A percentile compares a stretch with the other conserved stretches of the same genome.
Evolutionary conservation across 2,888 invertebrate genomes (phyloP).

Genomic region (Chesias legatella): DNA sequence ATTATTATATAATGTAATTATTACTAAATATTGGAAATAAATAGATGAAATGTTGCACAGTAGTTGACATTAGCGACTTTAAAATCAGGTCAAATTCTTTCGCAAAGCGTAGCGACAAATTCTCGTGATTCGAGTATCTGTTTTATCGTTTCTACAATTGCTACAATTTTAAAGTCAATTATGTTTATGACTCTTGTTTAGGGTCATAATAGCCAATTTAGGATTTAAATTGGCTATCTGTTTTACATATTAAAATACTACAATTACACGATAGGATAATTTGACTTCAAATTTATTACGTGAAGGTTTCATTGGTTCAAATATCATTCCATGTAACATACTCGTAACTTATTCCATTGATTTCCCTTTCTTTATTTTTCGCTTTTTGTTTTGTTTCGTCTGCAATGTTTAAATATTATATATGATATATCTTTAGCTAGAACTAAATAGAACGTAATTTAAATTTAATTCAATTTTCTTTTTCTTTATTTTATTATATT

Average conservation of each 20-base stretch:
- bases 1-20: too few species aligned
- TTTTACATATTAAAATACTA: slow-evolving; percentile 27
- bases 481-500: too few species aligned
- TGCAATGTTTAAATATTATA: too few species aligned
- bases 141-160: slow-evolving; percentile 16
- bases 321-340: too few species aligned
- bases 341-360: too few species aligned
- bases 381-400: too few species aligned
- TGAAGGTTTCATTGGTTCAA: background rate
- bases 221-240: slow-evolving; percentile 23
- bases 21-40: too few species aligned
- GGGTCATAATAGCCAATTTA: slow-evolving; percentile 28
- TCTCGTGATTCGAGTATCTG: slow-evolving; percentile 1
- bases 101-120: slow-evolving; percentile 9
- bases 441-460: too few species aligned
- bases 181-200: slow-evolving; percentile 30
- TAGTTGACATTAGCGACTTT: background rate
- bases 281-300: slow-evolving; percentile 7
- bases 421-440: too few species aligned
- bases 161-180: slow-evolving; percentile 31
- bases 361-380: too few species aligned
- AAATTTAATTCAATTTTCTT: too few species aligned
- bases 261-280: slow-evolving; percentile 9
- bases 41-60: too few species aligned
- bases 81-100: background rate